Percentiles rank a stretch among this genome's conserved stretches.
Evolutionary conservation across 2,797 vertebrate genomes (phyloP).

Genomic region (Pristis pectinata): DNA sequence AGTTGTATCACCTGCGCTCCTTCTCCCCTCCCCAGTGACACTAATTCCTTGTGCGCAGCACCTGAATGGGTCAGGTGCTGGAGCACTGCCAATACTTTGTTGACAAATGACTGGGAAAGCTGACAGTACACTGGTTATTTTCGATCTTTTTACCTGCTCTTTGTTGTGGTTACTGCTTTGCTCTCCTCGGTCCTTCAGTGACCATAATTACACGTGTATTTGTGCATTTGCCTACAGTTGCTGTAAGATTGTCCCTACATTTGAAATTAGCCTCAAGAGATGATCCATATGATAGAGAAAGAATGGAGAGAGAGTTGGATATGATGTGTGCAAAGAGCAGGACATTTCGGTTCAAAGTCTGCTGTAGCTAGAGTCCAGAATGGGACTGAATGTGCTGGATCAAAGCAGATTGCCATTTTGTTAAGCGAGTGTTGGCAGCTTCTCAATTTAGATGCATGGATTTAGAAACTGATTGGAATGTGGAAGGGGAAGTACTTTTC

Average conservation of each 20-base stretch:
- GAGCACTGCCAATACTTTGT: not conserved
- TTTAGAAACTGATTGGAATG: not conserved
- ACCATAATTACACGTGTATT: not conserved
- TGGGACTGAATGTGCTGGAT: not conserved
- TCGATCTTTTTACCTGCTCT: not conserved
- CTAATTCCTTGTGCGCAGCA: not conserved
- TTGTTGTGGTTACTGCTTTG: not conserved
- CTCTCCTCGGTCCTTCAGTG: not conserved
- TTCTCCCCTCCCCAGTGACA: not conserved
- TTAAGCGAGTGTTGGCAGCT: not conserved
- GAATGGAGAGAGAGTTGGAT: too few species aligned
- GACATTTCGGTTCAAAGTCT: not conserved
- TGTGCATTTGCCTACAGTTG: not conserved
- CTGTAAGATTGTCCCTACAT: not conserved
- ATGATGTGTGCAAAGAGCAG: too few species aligned
- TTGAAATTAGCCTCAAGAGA: not conserved
- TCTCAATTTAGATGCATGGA: not conserved
- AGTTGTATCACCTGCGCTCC: not conserved
- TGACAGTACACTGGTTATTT: not conserved
- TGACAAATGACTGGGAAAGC: not conserved
- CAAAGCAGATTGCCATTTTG: not conserved
- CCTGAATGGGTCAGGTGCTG: too few species aligned
- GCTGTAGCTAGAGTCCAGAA: not conserved
- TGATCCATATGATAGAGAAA: too few species aligned
- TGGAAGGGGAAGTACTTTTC: not conserved